Percentiles rank a stretch among this genome's conserved stretches.
phyloP scores from a whole-genome alignment of 2,113 vertebrate genomes.

The Chloropsis cyanopogon region DNA sequence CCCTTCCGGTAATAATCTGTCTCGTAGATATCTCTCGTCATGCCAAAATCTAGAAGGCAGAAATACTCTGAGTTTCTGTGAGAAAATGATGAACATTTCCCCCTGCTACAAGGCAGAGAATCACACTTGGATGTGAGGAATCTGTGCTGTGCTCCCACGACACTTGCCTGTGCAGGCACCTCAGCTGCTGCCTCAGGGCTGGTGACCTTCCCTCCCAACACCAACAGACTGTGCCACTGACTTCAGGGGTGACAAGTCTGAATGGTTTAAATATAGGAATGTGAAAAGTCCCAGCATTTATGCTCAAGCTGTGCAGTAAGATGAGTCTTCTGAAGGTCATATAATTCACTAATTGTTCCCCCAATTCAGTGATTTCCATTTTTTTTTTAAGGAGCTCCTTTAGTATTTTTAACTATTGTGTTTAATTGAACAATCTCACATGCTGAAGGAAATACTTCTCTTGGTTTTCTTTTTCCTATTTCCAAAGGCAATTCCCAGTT shows the following conservation, averaged over 20 bases:
- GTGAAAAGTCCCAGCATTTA: neutral
- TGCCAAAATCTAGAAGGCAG: conserved; percentile 87
- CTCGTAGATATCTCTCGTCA: conserved; percentile 98
- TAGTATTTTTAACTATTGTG: neutral
- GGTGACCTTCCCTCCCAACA: neutral
- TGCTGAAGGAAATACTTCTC: neutral
- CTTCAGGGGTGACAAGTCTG: neutral
- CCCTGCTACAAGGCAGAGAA: neutral
- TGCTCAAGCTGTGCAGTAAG: neutral
- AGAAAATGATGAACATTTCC: neutral
- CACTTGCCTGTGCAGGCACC: neutral
- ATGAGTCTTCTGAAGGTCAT: neutral
- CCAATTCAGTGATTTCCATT: neutral
- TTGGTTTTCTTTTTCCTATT: neutral
- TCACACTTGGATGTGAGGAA: neutral
- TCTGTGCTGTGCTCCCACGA: neutral
- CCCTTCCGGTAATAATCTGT: conserved; percentile 98
- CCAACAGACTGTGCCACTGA: neutral
- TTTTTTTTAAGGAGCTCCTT: neutral
- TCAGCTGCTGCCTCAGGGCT: neutral
- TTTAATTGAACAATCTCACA: neutral
- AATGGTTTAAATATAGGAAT: neutral
- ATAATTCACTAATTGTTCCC: neutral
- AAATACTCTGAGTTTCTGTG: neutral
- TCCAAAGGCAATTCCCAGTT: neutral